Evolutionary conservation across 2,888 invertebrate genomes (phyloP).

Genomic region (Uropetala carovei): DNA sequence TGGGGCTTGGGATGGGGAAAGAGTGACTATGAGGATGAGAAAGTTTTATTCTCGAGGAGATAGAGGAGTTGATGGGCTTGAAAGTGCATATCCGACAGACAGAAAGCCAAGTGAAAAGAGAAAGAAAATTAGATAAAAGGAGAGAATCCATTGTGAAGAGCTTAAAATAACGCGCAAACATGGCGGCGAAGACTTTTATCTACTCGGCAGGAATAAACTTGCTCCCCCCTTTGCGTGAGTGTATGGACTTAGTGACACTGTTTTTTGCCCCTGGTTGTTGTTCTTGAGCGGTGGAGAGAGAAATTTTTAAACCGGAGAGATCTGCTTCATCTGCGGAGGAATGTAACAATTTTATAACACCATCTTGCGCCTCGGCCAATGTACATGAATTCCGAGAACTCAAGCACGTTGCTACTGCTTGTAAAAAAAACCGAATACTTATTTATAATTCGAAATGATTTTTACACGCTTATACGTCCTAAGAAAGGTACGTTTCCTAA

Average conservation of each 20-base stretch:
- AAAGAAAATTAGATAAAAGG: neutral
- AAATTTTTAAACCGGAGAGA: neutral
- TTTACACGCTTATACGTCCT: too few relatives aligned
- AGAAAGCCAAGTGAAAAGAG: neutral
- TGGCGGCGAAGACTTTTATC: conserved; percentile 2
- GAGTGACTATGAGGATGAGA: too few relatives aligned
- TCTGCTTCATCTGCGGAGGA: neutral
- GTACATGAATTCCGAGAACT: too few relatives aligned
- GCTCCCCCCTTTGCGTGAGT: neutral
- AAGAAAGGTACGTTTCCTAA: too few relatives aligned
- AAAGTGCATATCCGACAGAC: neutral
- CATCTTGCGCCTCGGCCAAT: too few relatives aligned
- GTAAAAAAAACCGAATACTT: too few relatives aligned
- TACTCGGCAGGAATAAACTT: neutral
- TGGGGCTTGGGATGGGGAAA: too few relatives aligned
- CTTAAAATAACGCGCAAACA: neutral
- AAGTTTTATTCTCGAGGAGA: too few relatives aligned
- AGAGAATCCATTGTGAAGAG: neutral
- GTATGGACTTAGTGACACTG: neutral
- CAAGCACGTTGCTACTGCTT: too few relatives aligned
- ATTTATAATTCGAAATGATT: too few relatives aligned
- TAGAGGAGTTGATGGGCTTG: too few relatives aligned
- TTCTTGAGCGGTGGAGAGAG: neutral
- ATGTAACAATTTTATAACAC: neutral
- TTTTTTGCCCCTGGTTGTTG: neutral